Evolutionary conservation across 2,113 vertebrate genomes (phyloP), one percentile per base, ranked within the genome.

Genomic region (Pteropus alecto): DNA sequence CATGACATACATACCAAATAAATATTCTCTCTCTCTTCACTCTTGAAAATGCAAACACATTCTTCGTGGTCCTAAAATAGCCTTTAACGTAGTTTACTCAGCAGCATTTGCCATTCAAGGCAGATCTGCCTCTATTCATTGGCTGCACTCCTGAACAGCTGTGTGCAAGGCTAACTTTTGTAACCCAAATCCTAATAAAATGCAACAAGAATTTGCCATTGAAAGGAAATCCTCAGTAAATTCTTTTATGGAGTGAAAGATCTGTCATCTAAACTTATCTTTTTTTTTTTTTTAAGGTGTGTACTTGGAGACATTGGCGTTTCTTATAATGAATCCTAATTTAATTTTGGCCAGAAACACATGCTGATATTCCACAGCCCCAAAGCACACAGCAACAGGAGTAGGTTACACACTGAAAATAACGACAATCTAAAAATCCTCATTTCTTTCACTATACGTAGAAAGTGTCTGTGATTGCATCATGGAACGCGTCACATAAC

Each of bases 31-130:
- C 33, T 94, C 63, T 92, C 83, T 84, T 43, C 16, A 71, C 70
- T 84, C 68, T n/a, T 65, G 33, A 87, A 93, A 96, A 95, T 46
- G 54, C 94, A 94, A 95, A 96, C 85, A 76, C 89, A 88, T 96
- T 92, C 96, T 92, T 90, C 63, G 93, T 94, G 96, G 93, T 90
- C 90, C 84, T 79, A 95, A 97, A 95, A 96, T 79, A 96, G 94
- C 83, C 78, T 61, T 63, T 65, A 87, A 74, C 63, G 46, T 51
- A 60, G 68, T 90, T 95, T 92, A 79, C 94, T 96, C 74, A 90
- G 97, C 92, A 97, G 60, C 68, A 97, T 96, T 92, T 97, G 87
- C 70, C 74, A 67, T 93, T 96, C 73, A 30, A 83, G 90, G 90
- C 82, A 87, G 86, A 73, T 83, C 82, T 93, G 83, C 83, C 63